Evolutionary conservation across 2,888 invertebrate species (phyloP).

Genomic region (Drosophila monieri): DNA sequence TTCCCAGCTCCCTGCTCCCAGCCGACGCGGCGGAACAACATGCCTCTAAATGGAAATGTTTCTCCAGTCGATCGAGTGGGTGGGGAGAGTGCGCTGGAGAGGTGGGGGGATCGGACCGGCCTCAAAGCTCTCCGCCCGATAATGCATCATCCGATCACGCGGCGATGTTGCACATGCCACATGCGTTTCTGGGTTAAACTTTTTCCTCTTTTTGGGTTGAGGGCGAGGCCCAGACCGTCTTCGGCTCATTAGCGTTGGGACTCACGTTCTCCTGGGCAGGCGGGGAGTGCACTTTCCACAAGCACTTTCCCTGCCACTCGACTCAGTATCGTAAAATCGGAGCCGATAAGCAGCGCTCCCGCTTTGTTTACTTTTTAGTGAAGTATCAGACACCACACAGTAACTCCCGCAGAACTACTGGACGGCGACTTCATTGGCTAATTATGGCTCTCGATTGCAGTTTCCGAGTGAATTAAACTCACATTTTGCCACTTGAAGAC

Average conservation of each 20-base stretch:
- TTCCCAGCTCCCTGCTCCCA: constrained; percentile 18
- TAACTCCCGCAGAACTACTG: too few species aligned
- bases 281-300: constrained; percentile 21
- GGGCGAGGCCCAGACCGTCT: constrained; percentile 24
- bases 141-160: constrained; percentile 46
- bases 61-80: constrained; percentile 16
- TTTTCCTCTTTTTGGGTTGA: not conserved
- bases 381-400: not conserved
- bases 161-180: constrained; percentile 6
- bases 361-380: constrained; percentile 19
- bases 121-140: constrained; percentile 38
- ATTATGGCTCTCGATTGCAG: too few species aligned
- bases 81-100: not conserved
- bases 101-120: constrained; percentile 25
- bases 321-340: constrained; percentile 23
- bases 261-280: constrained; percentile 56
- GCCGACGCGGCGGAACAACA: too few species aligned
- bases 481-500: constrained; percentile 7
- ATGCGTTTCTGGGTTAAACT: not conserved
- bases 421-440: too few species aligned
- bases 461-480: too few species aligned
- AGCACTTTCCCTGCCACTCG: constrained; percentile 41
- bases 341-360: constrained; percentile 52
- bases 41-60: constrained; percentile 59
- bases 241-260: constrained; percentile 54